Conservation (phyloP, 2,113 vertebrate genomes). For the Prinia subflava region DNA sequence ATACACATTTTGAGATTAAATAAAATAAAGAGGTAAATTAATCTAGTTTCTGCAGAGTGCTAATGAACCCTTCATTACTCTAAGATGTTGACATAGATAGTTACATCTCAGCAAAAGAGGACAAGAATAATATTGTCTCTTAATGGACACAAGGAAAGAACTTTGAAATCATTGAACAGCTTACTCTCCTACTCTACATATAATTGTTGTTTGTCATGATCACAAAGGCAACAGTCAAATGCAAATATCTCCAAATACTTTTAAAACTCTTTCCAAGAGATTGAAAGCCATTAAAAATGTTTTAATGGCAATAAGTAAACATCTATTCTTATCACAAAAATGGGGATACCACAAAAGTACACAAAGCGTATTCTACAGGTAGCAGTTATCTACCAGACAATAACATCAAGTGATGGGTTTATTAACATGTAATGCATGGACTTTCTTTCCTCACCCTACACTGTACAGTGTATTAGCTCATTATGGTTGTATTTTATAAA, state of each 20-base stretch:
- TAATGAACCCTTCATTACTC: background rate
- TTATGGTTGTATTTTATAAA: background rate
- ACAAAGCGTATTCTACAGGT: background rate
- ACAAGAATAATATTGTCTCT: background rate
- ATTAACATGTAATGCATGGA: background rate
- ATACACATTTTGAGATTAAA: background rate
- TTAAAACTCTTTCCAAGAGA: background rate
- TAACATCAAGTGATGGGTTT: background rate
- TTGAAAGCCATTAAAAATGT: background rate
- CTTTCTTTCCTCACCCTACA: background rate
- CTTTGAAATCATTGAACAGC: background rate
- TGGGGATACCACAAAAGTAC: background rate
- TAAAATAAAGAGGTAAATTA: background rate
- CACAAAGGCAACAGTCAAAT: background rate
- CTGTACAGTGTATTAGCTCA: background rate
- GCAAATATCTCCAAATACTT: background rate
- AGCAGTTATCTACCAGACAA: background rate
- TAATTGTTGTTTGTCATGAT: background rate
- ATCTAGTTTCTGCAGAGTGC: background rate
- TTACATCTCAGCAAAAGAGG: background rate
- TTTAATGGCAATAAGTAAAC: background rate
- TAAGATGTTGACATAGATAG: background rate
- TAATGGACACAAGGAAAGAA: background rate
- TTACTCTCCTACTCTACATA: background rate
- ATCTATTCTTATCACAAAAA: background rate